Evolutionary conservation across 2,888 invertebrate species (phyloP).

Genomic region (Catotricha subobsoleta): DNA sequence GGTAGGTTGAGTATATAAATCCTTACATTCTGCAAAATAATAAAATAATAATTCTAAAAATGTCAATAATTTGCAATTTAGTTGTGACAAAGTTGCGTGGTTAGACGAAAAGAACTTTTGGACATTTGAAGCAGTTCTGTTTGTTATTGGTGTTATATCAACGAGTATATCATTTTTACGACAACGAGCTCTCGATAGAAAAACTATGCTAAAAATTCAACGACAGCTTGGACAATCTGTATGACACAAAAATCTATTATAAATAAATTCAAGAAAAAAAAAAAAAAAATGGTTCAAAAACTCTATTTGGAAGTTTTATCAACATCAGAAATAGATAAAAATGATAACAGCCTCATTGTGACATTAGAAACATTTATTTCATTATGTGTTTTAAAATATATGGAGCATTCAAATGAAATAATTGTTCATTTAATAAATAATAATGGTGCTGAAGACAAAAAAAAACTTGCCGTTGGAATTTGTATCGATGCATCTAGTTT

Average conservation of each 20-base stretch:
- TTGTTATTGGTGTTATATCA: conserved; percentile 8
- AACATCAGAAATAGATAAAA: conserved; percentile 11
- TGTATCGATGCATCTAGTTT: neutral
- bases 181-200: conserved; percentile 14
- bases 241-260: conserved; percentile 7
- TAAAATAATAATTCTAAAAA: conserved; percentile 8
- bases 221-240: conserved; percentile 12
- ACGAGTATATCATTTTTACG: conserved; percentile 20
- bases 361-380: conserved; percentile 46
- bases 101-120: conserved; percentile 61
- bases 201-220: conserved; percentile 12
- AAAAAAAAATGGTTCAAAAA: conserved; percentile 16
- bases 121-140: conserved; percentile 21
- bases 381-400: conserved; percentile 41
- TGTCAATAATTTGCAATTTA: conserved; percentile 32
- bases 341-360: conserved; percentile 23
- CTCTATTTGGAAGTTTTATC: conserved; percentile 22
- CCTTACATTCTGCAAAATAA: conserved; percentile 4
- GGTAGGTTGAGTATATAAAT: conserved; percentile 27
- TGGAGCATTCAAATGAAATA: conserved; percentile 28
- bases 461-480: conserved; percentile 13
- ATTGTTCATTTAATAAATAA: conserved; percentile 21
- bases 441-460: neutral
- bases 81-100: conserved; percentile 72
- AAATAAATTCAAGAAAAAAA: too few relatives aligned